These are phyloP conservation scores for Acleris holmiana DNA, from an alignment of 2,888 invertebrate genomes.

Conservation along the genomic window DNA sequence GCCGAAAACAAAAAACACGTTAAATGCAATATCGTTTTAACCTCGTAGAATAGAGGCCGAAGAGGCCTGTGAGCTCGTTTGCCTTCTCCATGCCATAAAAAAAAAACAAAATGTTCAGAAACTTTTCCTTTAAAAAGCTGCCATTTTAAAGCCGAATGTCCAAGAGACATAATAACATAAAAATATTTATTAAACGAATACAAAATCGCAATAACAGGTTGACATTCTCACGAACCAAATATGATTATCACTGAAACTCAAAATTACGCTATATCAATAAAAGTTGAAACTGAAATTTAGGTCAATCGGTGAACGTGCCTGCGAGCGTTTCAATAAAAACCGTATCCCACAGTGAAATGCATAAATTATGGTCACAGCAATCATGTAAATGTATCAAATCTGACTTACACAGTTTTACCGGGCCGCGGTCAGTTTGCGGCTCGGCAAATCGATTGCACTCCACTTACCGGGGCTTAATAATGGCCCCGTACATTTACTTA, in stretches of 20 bases:
- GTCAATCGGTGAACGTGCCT: constrained; percentile 28
- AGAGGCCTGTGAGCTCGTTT: too few species aligned
- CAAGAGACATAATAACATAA: too few species aligned
- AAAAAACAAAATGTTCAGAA: too few species aligned
- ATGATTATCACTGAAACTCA: constrained; percentile 15
- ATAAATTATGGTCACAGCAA: constrained; percentile 34
- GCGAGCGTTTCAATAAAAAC: constrained; percentile 30
- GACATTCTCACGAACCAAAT: constrained; percentile 31
- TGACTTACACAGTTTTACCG: constrained; percentile 41
- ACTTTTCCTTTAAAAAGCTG: too few species aligned
- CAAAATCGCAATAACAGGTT: constrained; percentile 3
- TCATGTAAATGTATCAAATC: constrained; percentile 39
- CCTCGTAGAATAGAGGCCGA: too few species aligned
- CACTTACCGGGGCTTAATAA: constrained; percentile 39
- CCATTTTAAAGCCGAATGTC: too few species aligned
- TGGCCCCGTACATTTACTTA: constrained; percentile 36
- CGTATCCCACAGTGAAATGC: constrained; percentile 37
- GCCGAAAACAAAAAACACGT: too few species aligned
- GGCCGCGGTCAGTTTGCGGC: constrained; percentile 38
- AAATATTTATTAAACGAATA: neutral
- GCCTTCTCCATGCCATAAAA: too few species aligned
- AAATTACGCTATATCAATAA: constrained; percentile 15
- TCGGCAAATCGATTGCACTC: constrained; percentile 39
- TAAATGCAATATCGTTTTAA: too few species aligned
- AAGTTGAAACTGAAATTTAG: constrained; percentile 22